phyloP scores from a whole-genome alignment of 2,113 vertebrate genomes.

The Heteronetta atricapilla region DNA sequence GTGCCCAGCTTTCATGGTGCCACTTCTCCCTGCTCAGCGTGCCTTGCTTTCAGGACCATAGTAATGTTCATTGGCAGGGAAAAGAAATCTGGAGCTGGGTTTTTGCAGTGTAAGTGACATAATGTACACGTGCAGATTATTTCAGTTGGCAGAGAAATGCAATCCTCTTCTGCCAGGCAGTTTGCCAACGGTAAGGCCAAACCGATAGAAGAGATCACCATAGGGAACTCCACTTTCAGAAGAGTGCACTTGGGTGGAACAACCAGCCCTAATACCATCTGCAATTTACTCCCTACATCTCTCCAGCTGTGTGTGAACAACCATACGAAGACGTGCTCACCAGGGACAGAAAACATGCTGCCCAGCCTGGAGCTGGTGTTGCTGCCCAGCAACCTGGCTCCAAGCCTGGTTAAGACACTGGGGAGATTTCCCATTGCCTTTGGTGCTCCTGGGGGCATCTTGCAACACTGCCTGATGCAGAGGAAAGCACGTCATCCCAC shows the following conservation, averaged over 20 bases:
- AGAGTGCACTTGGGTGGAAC: fast-evolving
- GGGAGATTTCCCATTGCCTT: background rate
- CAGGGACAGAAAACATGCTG: background rate
- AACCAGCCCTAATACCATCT: background rate
- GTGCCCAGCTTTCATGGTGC: background rate
- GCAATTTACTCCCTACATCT: background rate
- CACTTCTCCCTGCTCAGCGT: fast-evolving
- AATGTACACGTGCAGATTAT: background rate
- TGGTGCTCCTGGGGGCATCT: background rate
- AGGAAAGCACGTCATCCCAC: too few relatives aligned
- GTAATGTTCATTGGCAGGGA: background rate
- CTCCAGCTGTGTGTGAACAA: too few relatives aligned
- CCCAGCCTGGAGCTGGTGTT: background rate
- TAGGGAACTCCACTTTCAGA: background rate
- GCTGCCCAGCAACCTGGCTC: background rate
- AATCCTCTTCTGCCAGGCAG: background rate
- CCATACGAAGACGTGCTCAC: fast-evolving
- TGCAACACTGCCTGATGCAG: too few relatives aligned
- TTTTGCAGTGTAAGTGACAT: background rate
- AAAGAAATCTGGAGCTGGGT: background rate
- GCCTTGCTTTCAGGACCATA: background rate
- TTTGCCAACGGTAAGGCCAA: background rate
- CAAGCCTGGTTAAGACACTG: background rate
- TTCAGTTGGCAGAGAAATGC: background rate
- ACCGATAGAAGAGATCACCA: background rate